A percentile compares a stretch with the other conserved stretches of the same genome.
phyloP scores from a whole-genome alignment of 2,888 invertebrate genomes.

The Panopea generosa region DNA sequence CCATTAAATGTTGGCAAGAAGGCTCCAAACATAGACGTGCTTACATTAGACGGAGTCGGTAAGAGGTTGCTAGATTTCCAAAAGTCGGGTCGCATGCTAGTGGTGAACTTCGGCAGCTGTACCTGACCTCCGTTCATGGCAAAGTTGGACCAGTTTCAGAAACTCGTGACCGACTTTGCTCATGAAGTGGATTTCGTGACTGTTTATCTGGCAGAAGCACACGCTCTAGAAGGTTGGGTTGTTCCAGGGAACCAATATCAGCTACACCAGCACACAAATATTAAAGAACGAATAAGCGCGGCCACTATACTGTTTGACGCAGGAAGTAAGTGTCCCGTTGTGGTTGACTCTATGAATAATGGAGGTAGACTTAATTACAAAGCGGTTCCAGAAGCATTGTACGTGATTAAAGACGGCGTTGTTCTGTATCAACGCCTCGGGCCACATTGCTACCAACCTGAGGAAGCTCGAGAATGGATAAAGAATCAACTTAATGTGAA shows the following conservation, averaged over 20 bases:
- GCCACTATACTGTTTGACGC: slow-evolving; percentile 41
- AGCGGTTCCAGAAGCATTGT: slow-evolving; percentile 54
- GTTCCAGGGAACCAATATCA: slow-evolving; percentile 30
- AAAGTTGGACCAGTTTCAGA: too few species aligned
- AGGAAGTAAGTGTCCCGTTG: slow-evolving; percentile 37
- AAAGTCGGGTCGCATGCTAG: too few species aligned
- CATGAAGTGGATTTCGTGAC: slow-evolving; percentile 57
- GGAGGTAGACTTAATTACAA: slow-evolving; percentile 33
- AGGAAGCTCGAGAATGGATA: slow-evolving; percentile 23
- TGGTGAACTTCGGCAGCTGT: too few species aligned
- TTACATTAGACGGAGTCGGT: too few species aligned
- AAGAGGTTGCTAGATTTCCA: too few species aligned
- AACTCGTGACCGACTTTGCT: too few species aligned
- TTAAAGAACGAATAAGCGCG: slow-evolving; percentile 55
- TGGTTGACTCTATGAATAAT: slow-evolving; percentile 58
- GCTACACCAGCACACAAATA: slow-evolving; percentile 44
- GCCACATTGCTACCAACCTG: slow-evolving; percentile 41
- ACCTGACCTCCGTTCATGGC: too few species aligned
- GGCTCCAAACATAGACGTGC: slow-evolving; percentile 33
- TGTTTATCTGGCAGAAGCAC: slow-evolving; percentile 57
- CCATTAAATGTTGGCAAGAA: too few species aligned
- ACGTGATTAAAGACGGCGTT: slow-evolving; percentile 40
- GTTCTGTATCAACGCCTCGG: slow-evolving; percentile 43
- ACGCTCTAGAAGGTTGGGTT: slow-evolving; percentile 58
- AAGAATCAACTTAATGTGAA: too few species aligned